Conservation (phyloP, 1,140 invertebrate species). For the Samia ricini region DNA sequence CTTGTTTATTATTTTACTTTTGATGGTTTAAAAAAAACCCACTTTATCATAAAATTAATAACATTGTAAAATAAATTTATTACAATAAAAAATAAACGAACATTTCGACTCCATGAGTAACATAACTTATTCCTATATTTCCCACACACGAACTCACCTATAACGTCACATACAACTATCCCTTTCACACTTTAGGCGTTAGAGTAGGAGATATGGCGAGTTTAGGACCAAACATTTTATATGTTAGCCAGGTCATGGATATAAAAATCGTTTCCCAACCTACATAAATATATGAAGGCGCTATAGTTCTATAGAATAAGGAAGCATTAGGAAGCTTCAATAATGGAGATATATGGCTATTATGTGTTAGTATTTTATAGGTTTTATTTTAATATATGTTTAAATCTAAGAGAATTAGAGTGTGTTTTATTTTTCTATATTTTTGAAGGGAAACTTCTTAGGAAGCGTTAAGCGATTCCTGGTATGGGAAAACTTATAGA, state of each 20-base stretch:
- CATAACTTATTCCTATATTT: slow-evolving; percentile 27
- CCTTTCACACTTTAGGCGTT: slow-evolving; percentile 39
- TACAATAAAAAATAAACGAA: slow-evolving; percentile 7
- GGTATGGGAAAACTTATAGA: no score
- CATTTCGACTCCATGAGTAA: slow-evolving; percentile 37
- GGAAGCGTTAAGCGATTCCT: no score
- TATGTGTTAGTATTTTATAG: slow-evolving; percentile 32
- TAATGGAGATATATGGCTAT: slow-evolving; percentile 64
- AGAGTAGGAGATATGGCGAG: slow-evolving; percentile 46
- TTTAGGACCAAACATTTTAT: slow-evolving; percentile 76
- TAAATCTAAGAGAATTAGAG: neutral
- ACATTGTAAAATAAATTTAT: slow-evolving; percentile 6
- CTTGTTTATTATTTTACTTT: slow-evolving; percentile 9
- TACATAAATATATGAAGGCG: slow-evolving; percentile 31
- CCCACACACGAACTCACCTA: slow-evolving; percentile 39
- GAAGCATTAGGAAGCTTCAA: slow-evolving; percentile 65
- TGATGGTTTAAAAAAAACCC: neutral
- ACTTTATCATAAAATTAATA: neutral
- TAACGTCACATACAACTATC: slow-evolving; percentile 50
- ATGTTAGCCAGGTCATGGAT: slow-evolving; percentile 76
- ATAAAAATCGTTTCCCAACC: slow-evolving; percentile 73
- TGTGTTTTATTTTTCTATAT: neutral
- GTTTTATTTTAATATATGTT: slow-evolving; percentile 14
- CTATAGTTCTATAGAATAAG: slow-evolving; percentile 33
- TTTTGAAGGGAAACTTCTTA: no score